phyloP scores from a whole-genome alignment of 2,113 vertebrate species.

The Felis catus region F.catus_Fca126_mat1.0 CM031417.1:113320501-113321000 shows the following conservation, averaged over 20 bases:
- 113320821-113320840: background rate
- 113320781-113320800: background rate
- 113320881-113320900: slow-evolving; percentile 13
- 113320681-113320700: background rate
- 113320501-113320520: background rate
- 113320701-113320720: background rate
- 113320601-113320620: background rate
- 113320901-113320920: background rate
- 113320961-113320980: background rate
- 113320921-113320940: background rate
- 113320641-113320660: background rate
- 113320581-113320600: background rate
- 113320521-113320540: background rate
- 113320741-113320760: background rate
- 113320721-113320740: background rate
- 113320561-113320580: background rate
- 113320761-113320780: background rate
- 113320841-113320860: background rate
- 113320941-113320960: background rate
- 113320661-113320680: background rate
- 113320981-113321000: background rate
- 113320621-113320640: background rate
- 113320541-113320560: background rate
- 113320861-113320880: background rate
- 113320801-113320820: background rate